Evolutionary conservation across 2,888 invertebrate species (phyloP), one percentile per base, ranked within the genome.

Genomic region (Nemurella pictetii): DNA sequence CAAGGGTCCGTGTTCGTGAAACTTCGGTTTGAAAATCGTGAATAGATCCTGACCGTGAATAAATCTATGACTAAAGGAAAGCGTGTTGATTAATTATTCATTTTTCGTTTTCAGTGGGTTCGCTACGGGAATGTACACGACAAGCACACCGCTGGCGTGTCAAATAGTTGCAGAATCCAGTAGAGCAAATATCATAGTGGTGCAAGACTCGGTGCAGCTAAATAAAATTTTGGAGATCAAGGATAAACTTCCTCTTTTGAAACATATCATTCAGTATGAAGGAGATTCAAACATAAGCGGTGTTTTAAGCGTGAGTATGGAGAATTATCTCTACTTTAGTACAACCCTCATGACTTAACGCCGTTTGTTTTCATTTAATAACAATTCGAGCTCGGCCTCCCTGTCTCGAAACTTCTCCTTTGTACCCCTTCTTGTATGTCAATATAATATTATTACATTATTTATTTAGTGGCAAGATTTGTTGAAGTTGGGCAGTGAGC

Each of bases 101-200:
- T 85, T 77, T 78, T 20, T 28, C 5, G 87, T 88, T 89, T 89
- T 28, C 88, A 96, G 95, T 83, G 97, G 97, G 86, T 94, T 96
- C 87, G 95, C 96, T 7, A 94, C 95, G 81, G 98, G 98, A 86
- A 95, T 98, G 89, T 98, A 98, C 91, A 96, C 97, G 4, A 98
- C 98, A 83, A 98, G 98, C 91, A 95, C 96, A 0, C 91, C 96
- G 0, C 97, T 97, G 86, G 96, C 97, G 0, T 97, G 97, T 89
- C 93, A 93, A 88, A 95, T 96, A 90, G 96, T 96, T 88, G 93
- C 96, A 20, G 90, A 92, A 74, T 94, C 93, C 86, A 95, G 96
- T 83, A 91, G 93, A 84, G 95, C 97, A n/a, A 96, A 97, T 90
- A 96, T 98, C 88, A 94, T 96, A 87, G 94, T 96, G 0, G 97